Evolutionary conservation across 2,113 vertebrate species (phyloP).

Genomic region (Synchiropus splendidus): DNA sequence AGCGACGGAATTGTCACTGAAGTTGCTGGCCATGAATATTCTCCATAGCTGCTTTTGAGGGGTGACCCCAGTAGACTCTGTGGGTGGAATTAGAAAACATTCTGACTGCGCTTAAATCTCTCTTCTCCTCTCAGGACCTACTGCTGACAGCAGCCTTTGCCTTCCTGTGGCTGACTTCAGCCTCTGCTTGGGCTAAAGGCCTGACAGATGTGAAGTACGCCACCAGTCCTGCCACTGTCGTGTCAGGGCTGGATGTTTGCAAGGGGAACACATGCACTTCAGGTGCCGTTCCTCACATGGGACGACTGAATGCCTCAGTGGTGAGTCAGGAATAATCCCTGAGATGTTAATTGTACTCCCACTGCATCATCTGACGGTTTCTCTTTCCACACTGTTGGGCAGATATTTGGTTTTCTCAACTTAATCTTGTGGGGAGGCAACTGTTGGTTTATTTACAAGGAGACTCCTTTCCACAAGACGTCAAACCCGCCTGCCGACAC

Average conservation of each 20-base stretch:
- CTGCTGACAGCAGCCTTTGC: constrained; percentile 76
- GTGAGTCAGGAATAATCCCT: constrained; percentile 59
- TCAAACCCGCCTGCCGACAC: constrained; percentile 65
- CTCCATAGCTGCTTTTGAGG: too few relatives aligned
- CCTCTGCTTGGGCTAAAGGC: constrained; percentile 90
- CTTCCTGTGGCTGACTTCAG: constrained; percentile 86
- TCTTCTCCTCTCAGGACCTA: constrained; percentile 84
- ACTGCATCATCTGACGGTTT: background rate
- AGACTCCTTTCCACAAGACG: constrained; percentile 79
- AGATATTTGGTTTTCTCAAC: constrained; percentile 93
- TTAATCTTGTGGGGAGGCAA: constrained; percentile 88
- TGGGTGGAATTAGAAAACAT: too few relatives aligned
- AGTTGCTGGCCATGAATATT: too few relatives aligned
- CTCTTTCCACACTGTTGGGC: constrained; percentile 9
- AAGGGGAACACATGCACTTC: constrained; percentile 38
- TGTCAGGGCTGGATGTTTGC: constrained; percentile 52
- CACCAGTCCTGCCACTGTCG: constrained; percentile 66
- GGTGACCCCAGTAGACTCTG: too few relatives aligned
- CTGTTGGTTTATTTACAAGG: constrained; percentile 95
- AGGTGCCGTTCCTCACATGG: constrained; percentile 72
- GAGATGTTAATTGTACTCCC: background rate
- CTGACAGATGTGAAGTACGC: constrained; percentile 77
- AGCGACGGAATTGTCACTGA: too few relatives aligned
- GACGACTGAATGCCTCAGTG: constrained; percentile 87
- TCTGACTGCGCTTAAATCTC: too few relatives aligned